Conservation (phyloP, 2,113 vertebrate genomes). For the Atherinomorus stipes region DNA sequence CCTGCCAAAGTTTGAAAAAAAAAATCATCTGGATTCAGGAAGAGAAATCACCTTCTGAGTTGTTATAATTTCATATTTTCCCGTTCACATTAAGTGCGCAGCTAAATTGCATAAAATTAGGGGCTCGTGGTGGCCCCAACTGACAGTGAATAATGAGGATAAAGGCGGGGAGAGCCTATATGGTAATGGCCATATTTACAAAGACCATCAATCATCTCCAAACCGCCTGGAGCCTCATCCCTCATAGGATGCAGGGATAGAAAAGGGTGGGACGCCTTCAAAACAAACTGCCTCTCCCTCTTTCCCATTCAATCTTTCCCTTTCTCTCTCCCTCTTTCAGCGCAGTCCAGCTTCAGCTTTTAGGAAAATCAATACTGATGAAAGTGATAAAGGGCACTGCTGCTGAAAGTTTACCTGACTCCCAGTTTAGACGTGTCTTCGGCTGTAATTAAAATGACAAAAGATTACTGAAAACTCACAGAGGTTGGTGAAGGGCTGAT, state of each 20-base stretch:
- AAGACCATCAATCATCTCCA: conserved; percentile 78
- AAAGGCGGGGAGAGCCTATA: conserved; percentile 60
- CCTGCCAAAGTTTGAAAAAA: background rate
- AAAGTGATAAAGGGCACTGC: conserved; percentile 43
- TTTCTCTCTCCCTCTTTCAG: conserved; percentile 17
- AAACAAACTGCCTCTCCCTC: conserved; percentile 54
- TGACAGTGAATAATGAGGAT: conserved; percentile 78
- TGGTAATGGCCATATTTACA: conserved; percentile 78
- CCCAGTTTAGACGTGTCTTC: conserved; percentile 1
- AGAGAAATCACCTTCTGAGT: conserved; percentile 3
- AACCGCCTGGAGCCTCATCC: conserved; percentile 60
- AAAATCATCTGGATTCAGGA: conserved; percentile 2
- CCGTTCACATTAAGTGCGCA: conserved; percentile 55
- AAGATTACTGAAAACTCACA: background rate
- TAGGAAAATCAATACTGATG: conserved; percentile 65
- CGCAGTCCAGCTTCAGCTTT: conserved; percentile 48
- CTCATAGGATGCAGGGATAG: conserved; percentile 60
- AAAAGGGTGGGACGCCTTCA: conserved; percentile 50
- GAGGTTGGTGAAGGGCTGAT: background rate
- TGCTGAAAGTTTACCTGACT: conserved; percentile 35
- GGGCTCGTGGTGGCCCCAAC: conserved; percentile 53
- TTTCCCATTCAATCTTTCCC: conserved; percentile 9
- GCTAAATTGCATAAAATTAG: conserved; percentile 78
- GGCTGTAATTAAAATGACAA: conserved; percentile 14
- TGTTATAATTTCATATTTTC: conserved; percentile 41